Evolutionary conservation across 1,140 invertebrate species (phyloP).

Genomic region (Ceratitis capitata): DNA sequence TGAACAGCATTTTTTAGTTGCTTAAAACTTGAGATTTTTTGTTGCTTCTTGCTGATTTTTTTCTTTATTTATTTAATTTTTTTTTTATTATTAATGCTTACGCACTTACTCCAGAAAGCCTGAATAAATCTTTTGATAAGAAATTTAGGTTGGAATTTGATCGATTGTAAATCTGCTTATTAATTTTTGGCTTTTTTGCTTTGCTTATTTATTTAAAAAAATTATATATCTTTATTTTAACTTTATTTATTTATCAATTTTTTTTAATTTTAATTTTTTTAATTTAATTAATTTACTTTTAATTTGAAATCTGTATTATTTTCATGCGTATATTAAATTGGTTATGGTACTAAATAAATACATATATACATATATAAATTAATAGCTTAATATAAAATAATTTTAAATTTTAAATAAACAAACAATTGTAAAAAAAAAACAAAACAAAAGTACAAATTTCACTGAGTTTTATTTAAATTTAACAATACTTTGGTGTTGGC

Average conservation of each 20-base stretch:
- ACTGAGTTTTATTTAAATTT: slow-evolving; percentile 23
- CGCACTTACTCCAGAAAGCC: not conserved
- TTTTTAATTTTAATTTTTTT: too few species aligned
- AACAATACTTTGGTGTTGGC: slow-evolving; percentile 4
- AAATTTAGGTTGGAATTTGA: too few species aligned
- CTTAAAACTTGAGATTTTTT: not conserved
- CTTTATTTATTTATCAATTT: too few species aligned
- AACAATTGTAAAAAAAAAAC: not conserved
- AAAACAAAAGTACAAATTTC: not conserved
- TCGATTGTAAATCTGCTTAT: too few species aligned
- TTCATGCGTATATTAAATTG: too few species aligned
- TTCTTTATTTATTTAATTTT: not conserved
- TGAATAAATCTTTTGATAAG: too few species aligned
- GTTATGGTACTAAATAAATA: too few species aligned
- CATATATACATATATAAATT: too few species aligned
- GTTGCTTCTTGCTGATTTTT: not conserved
- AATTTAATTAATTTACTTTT: too few species aligned
- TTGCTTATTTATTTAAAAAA: not conserved
- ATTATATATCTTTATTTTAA: not conserved
- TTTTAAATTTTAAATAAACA: not conserved
- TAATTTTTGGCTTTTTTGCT: not conserved
- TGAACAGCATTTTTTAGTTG: not conserved
- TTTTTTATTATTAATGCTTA: not conserved
- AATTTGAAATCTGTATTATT: too few species aligned
- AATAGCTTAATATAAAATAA: not conserved